Evolutionary conservation across 1,140 invertebrate genomes (phyloP), one percentile per base, ranked within the genome.

Genomic region (Polypedilum vanderplanki): DNA sequence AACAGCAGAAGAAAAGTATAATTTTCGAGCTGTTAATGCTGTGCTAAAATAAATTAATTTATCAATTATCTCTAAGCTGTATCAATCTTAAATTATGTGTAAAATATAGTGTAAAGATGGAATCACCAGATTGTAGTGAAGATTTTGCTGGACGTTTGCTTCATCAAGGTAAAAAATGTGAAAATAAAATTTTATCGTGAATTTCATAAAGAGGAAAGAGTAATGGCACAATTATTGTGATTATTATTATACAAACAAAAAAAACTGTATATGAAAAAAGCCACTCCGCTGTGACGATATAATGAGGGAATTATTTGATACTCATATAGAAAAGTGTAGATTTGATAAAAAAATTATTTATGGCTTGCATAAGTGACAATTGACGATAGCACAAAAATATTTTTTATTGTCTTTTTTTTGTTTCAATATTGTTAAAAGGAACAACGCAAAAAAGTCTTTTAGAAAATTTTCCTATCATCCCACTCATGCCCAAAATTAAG

Each of bases 101-200:
- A 70, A 20, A 10, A 70, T 9, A 18, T 70, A 70, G 65, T 22
- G 65, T 70, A 70, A 70, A 9, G 18, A 70, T 70, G 65, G 65
- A 22, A 2, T 70, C 65, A 20, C 65, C 65, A 5, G 65, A 70
- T 70, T 18, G 65, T 22, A 70, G 20, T 70, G 65, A 70, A 70
- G 65, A 70, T 20, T 70, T 70, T 20, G 65, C 65, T 70, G 65
- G 65, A 22, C 65, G 65, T 1, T 70, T 70, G 20, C 65, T 70
- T 9, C 65, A 70, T 70, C 65, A 70, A 70, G 65, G 65, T 70
- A 70, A 70, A 20, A 20, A 22, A 7, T 18, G 8, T 2, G 9
- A 67, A 67, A 67, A 67, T 67, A 67, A 9, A 20, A 18, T 20
- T 65, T 67, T 67, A 18, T 67, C 7, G 8, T 10, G 18, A 18